A percentile compares a stretch with the other conserved stretches of the same genome.
phyloP scores from a whole-genome alignment of 2,888 invertebrate genomes.

The Rotaria magnacalcarata region DNA sequence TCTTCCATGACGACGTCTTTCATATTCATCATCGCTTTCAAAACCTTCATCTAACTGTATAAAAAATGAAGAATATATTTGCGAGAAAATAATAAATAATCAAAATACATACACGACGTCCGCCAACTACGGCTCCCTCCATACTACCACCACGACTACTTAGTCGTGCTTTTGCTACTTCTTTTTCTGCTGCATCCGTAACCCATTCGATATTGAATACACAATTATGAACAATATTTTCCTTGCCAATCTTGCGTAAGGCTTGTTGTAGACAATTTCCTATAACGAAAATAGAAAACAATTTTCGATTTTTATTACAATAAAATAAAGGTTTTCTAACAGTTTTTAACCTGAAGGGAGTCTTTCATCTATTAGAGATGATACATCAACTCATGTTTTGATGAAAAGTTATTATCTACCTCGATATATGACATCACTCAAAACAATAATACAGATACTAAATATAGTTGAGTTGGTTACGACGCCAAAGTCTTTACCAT shows the following conservation, averaged over 20 bases:
- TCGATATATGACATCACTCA: too few relatives aligned
- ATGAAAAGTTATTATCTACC: too few relatives aligned
- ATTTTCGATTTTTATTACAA: neutral
- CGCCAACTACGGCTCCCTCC: neutral
- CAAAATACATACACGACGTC: neutral
- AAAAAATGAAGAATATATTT: neutral
- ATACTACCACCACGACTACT: conserved; percentile 24
- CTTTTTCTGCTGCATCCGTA: conserved; percentile 47
- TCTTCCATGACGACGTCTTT: conserved; percentile 8
- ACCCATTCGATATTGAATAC: conserved; percentile 61
- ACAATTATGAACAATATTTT: conserved; percentile 82
- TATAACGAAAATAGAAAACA: conserved; percentile 50
- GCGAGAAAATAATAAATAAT: too few relatives aligned
- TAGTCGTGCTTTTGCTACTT: conserved; percentile 18
- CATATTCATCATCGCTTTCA: conserved; percentile 33
- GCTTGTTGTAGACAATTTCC: conserved; percentile 77
- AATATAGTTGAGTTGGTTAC: too few relatives aligned
- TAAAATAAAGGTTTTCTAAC: too few relatives aligned
- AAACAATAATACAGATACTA: too few relatives aligned
- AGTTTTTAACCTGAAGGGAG: too few relatives aligned
- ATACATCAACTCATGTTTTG: too few relatives aligned
- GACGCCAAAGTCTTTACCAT: too few relatives aligned
- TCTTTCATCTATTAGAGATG: too few relatives aligned
- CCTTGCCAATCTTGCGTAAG: conserved; percentile 76
- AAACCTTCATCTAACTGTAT: neutral